Evolutionary conservation across 2,113 vertebrate genomes (phyloP), one percentile per base, ranked within the genome.

Genomic region (Bufo bufo): DNA sequence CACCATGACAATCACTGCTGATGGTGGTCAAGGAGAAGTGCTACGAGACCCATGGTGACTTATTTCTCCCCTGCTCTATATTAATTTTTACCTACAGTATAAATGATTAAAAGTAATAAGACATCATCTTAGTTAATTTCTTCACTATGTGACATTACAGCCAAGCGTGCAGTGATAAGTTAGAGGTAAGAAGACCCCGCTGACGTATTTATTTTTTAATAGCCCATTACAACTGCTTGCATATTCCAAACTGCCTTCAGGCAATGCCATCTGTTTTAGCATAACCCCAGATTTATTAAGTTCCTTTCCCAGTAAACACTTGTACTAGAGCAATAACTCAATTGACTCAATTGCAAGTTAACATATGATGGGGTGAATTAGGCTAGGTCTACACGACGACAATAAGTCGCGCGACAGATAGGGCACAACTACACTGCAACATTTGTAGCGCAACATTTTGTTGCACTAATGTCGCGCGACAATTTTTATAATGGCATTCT

Each of bases 271-370:
- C 84, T 85, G 84, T 85, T 85, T 63, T 13, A 85, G 56, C 77
- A 59, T 77, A 85, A 77, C 84, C 84, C 72, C 84, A 63, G 72
- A 85, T 85, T 85, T 61, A 85, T 85, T 56, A 85, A 77, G 84
- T 23, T 85, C 72, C 56, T 61, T 85, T 85, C 54, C 45, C 71
- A 61, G 56, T 85, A 85, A 85, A 85, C 71, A 77, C 71, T 77
- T 61, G 72, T n/a, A 20, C 54, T 77, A 61, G 20, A 43, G 58
- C 47, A 50, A 61, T 85, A 77, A 77, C 61, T 85, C 54, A 61
- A 33, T 61, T 75, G 54, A 84, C 63, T 84, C 12, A 84, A 71
- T 52, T 69, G 50, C 20, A 83, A 33, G 82, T 83, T 84, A 84
- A 8, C 65, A 71, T 69, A 84, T 84, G 82, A 71, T 54, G 13